These are phyloP conservation scores for Peromyscus leucopus DNA, from an alignment of 2,113 vertebrate genomes.

Conservation along the genomic window DNA sequence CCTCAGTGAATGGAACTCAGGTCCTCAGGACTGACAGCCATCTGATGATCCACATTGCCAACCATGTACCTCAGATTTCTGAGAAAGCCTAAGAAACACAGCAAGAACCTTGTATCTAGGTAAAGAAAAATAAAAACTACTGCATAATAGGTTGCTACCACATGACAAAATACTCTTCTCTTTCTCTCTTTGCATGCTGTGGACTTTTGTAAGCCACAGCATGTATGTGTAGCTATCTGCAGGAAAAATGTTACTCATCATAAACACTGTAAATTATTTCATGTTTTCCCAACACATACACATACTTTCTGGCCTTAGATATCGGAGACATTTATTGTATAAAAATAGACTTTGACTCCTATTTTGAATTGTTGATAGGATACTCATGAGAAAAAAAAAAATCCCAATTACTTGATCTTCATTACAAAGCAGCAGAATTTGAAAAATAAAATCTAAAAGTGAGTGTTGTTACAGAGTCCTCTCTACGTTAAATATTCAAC, in stretches of 20 bases:
- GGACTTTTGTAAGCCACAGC: background rate
- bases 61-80: background rate
- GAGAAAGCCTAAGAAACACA: background rate
- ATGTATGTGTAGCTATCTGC: background rate
- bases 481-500: background rate
- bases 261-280: slow-evolving; percentile 23
- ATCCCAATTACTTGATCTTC: slow-evolving; percentile 9
- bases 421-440: background rate
- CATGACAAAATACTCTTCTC: background rate
- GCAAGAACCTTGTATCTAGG: background rate
- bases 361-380: background rate
- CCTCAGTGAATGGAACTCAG: no score
- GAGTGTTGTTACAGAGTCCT: background rate
- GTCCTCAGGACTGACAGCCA: no score
- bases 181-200: background rate
- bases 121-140: background rate
- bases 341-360: background rate
- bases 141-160: background rate
- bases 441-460: background rate
- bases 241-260: background rate
- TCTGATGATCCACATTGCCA: no score
- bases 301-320: slow-evolving; percentile 6
- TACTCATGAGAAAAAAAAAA: background rate
- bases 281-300: background rate
- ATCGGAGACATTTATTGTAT: background rate